Conservation (phyloP, 2,113 vertebrate species). For the Menidia beryllina region DNA sequence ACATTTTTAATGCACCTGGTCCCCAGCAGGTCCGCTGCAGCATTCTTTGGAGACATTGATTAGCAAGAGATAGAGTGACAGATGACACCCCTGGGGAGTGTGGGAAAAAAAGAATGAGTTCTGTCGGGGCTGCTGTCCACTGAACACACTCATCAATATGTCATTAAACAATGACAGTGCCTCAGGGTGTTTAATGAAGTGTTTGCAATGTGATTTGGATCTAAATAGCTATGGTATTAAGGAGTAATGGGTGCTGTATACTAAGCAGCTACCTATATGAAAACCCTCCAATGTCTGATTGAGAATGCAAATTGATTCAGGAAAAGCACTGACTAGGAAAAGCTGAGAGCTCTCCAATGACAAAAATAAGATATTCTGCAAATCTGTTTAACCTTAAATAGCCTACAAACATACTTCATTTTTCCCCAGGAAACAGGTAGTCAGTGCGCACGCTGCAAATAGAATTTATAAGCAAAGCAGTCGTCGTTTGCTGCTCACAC, state of each 20-base stretch:
- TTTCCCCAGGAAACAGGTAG: conserved; percentile 4
- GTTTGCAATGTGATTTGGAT: conserved; percentile 86
- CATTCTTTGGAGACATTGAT: conserved; percentile 69
- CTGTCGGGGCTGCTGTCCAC: conserved; percentile 64
- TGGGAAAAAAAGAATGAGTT: conserved; percentile 71
- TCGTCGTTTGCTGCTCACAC: conserved; percentile 20
- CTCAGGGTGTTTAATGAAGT: conserved; percentile 90
- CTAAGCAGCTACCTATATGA: conserved; percentile 76
- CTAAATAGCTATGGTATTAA: conserved; percentile 85
- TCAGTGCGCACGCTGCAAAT: conserved; percentile 29
- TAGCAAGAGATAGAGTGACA: conserved; percentile 71
- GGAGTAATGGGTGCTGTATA: conserved; percentile 83
- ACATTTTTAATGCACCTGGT: conserved; percentile 73
- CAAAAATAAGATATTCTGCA: conserved; percentile 1
- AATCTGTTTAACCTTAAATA: conserved; percentile 30
- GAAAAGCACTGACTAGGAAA: conserved; percentile 11
- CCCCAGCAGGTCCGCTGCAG: conserved; percentile 54
- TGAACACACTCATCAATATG: conserved; percentile 88
- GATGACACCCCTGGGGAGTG: conserved; percentile 62
- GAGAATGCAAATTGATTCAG: conserved; percentile 38
- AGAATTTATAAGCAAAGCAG: conserved; percentile 26
- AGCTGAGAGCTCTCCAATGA: neutral
- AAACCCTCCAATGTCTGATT: conserved; percentile 70
- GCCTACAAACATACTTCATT: conserved; percentile 16
- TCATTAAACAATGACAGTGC: conserved; percentile 89